These are phyloP conservation scores for Amblyjoppa fuscipennis DNA, from an alignment of 2,888 invertebrate species.

Conservation along the genomic window DNA sequence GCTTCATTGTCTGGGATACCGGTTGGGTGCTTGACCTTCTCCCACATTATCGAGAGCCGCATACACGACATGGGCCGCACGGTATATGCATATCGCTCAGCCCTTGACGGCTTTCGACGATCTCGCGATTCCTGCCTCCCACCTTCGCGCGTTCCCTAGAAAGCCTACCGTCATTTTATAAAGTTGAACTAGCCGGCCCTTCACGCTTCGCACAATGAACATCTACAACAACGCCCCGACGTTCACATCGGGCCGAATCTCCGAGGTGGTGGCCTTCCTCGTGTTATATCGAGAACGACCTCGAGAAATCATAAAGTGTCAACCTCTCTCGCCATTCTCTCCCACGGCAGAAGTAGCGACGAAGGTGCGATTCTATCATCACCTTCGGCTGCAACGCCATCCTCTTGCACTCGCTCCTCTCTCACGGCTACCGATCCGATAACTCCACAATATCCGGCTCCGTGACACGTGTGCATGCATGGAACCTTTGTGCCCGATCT, in stretches of 20 bases:
- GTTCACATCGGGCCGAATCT: conserved; percentile 8
- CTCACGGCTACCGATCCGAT: conserved; percentile 30
- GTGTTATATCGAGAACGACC: conserved; percentile 66
- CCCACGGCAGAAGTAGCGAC: background rate
- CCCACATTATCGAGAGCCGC: conserved; percentile 74
- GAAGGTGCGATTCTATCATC: conserved; percentile 15
- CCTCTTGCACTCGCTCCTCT: conserved; percentile 4
- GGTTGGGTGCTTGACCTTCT: conserved; percentile 84
- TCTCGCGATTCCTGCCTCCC: conserved; percentile 26
- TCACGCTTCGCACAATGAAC: conserved; percentile 55
- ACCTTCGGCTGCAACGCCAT: conserved; percentile 14
- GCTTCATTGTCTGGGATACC: conserved; percentile 82
- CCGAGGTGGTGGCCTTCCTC: conserved; percentile 40
- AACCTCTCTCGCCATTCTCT: conserved; percentile 49
- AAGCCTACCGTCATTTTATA: conserved; percentile 59
- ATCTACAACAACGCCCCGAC: background rate
- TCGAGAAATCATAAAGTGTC: conserved; percentile 67
- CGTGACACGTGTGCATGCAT: conserved; percentile 53
- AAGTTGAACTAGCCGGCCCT: conserved; percentile 64
- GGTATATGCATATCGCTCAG: conserved; percentile 34
- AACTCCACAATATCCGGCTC: conserved; percentile 59
- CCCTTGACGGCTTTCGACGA: conserved; percentile 61
- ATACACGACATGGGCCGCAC: conserved; percentile 17
- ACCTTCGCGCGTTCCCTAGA: conserved; percentile 18
- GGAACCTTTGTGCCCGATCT: conserved; percentile 52